A percentile compares a stretch with the other conserved stretches of the same genome.
phyloP scores from a whole-genome alignment of 1,140 invertebrate genomes.

The Laupala kohalensis region DNA sequence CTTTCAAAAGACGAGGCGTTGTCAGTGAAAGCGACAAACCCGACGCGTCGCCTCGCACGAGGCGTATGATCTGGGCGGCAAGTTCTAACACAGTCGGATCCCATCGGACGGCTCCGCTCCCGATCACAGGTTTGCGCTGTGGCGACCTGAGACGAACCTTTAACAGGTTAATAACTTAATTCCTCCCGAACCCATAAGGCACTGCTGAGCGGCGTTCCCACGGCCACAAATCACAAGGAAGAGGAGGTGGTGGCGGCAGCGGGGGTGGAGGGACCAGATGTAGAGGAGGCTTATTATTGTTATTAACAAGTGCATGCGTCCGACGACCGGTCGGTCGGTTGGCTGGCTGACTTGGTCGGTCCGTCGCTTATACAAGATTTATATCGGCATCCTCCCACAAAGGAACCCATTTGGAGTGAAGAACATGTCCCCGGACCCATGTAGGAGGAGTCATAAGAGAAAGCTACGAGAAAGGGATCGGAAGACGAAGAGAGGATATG shows the following conservation, averaged over 20 bases:
- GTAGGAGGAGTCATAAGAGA: background rate
- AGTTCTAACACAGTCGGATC: too few relatives aligned
- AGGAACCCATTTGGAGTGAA: background rate
- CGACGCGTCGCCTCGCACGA: too few relatives aligned
- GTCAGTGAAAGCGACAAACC: too few relatives aligned
- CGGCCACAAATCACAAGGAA: background rate
- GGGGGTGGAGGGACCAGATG: background rate
- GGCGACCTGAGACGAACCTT: background rate
- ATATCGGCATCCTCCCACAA: background rate
- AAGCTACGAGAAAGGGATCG: background rate
- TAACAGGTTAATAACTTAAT: background rate
- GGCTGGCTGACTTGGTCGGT: too few relatives aligned
- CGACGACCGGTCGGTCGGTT: too few relatives aligned
- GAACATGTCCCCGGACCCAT: background rate
- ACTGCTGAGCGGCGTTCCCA: background rate
- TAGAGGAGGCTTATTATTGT: background rate
- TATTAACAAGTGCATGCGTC: background rate
- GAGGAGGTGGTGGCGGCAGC: too few relatives aligned
- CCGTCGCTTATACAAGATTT: background rate
- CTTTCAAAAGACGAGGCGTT: too few relatives aligned
- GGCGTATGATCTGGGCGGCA: background rate
- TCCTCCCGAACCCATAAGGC: background rate
- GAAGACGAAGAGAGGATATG: too few relatives aligned
- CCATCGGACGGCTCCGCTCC: background rate
- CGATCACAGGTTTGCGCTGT: background rate